Percentiles rank a stretch among this genome's conserved stretches.
phyloP scores from a whole-genome alignment of 2,113 vertebrate genomes.

The Cinclus cinclus region DNA sequence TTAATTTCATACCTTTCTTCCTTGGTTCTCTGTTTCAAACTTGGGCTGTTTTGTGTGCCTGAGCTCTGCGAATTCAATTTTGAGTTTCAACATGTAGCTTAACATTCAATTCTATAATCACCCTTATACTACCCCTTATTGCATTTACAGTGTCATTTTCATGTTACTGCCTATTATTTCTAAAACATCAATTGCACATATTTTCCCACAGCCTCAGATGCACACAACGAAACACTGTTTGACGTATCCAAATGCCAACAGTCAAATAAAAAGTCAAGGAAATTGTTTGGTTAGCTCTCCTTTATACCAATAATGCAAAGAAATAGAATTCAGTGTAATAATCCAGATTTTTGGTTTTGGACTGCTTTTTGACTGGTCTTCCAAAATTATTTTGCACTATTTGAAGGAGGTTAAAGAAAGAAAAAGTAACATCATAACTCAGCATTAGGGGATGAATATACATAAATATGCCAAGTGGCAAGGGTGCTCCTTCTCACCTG shows the following conservation, averaged over 20 bases:
- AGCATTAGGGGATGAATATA: background rate
- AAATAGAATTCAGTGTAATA: background rate
- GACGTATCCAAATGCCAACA: background rate
- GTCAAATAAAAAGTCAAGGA: background rate
- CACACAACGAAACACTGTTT: background rate
- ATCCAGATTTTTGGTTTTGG: background rate
- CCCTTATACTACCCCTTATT: background rate
- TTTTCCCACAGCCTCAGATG: background rate
- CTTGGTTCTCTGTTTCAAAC: slow-evolving; percentile 11
- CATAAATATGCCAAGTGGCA: background rate
- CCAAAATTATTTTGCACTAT: background rate
- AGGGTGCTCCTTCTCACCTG: background rate
- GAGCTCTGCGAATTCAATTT: background rate
- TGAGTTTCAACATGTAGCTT: slow-evolving; percentile 5
- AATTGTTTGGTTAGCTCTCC: background rate
- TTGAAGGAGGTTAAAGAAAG: background rate
- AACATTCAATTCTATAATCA: background rate
- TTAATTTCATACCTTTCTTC: slow-evolving; percentile 36
- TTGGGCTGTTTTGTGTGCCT: slow-evolving; percentile 8
- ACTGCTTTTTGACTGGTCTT: background rate
- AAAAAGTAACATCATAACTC: background rate
- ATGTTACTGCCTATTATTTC: background rate
- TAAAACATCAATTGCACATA: background rate
- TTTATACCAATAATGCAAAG: background rate
- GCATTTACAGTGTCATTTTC: background rate